phyloP scores from a whole-genome alignment of 2,888 invertebrate genomes.

The Diloba caeruleocephala region DNA sequence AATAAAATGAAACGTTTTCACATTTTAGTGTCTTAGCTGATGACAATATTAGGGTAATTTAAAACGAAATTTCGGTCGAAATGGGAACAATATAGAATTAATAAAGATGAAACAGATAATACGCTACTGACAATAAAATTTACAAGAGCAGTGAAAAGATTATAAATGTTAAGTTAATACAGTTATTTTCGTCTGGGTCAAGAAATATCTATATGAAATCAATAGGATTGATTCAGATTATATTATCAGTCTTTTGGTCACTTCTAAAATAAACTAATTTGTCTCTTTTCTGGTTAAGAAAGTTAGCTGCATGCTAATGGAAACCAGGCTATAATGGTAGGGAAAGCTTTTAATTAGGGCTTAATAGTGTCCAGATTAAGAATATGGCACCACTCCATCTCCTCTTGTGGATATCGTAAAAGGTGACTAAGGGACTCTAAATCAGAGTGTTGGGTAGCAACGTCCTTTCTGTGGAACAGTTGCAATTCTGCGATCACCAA shows the following conservation, averaged over 20 bases:
- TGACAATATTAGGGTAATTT: constrained; percentile 26
- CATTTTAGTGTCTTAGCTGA: constrained; percentile 16
- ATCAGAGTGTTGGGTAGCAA: too few species aligned
- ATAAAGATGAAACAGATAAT: constrained; percentile 34
- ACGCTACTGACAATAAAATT: constrained; percentile 7
- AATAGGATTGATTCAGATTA: constrained; percentile 1
- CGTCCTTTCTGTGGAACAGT: too few species aligned
- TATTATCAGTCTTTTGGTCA: background rate
- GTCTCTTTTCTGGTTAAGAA: too few species aligned
- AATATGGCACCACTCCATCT: too few species aligned
- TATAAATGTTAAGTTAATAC: constrained; percentile 7
- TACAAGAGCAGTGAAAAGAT: background rate
- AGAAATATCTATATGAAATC: constrained; percentile 7
- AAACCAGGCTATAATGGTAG: too few species aligned
- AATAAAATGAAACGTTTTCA: constrained; percentile 1
- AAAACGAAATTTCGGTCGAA: constrained; percentile 14
- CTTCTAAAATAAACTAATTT: too few species aligned
- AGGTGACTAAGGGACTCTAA: too few species aligned
- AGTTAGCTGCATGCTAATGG: too few species aligned
- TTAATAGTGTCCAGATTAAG: too few species aligned
- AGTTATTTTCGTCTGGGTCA: constrained; percentile 11
- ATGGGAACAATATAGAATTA: constrained; percentile 23
- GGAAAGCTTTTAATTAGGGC: too few species aligned
- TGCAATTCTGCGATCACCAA: too few species aligned
- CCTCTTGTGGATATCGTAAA: too few species aligned